These are phyloP conservation scores for Lordiphosa collinella DNA, from an alignment of 1,140 invertebrate species.

Conservation along the genomic window DNA sequence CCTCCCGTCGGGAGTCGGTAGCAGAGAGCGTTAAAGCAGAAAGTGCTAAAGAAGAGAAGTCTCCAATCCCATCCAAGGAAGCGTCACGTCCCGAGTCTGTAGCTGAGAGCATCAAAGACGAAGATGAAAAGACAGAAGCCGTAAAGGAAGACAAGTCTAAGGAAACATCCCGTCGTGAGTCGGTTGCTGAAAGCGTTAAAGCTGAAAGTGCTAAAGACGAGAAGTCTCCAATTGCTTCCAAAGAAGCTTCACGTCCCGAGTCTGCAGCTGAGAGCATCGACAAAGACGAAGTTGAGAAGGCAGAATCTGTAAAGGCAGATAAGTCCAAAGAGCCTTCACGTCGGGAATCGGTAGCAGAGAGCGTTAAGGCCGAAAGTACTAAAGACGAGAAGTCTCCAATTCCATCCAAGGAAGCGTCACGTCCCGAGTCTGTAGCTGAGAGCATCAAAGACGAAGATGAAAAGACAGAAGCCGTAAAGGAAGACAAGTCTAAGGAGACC, in stretches of 20 bases:
- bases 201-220: constrained; percentile 9
- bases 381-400: constrained; percentile 17
- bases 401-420: constrained; percentile 8
- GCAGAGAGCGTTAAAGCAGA: constrained; percentile 10
- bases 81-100: background rate
- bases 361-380: constrained; percentile 1
- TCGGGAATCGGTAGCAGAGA: constrained; percentile 2
- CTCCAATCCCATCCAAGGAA: constrained; percentile 7
- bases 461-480: background rate
- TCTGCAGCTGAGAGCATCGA: constrained; percentile 21
- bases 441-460: constrained; percentile 8
- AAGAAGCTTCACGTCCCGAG: constrained; percentile 11
- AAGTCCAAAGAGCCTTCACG: constrained; percentile 4
- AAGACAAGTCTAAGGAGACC: constrained; percentile 7
- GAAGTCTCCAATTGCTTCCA: background rate
- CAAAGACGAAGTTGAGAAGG: constrained; percentile 19
- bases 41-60: constrained; percentile 18
- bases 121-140: background rate
- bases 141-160: constrained; percentile 5
- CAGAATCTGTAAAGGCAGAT: background rate
- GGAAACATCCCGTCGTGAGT: constrained; percentile 10
- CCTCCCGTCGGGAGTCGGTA: constrained; percentile 2
- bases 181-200: constrained; percentile 10
- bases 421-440: constrained; percentile 20
- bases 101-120: constrained; percentile 1